These are phyloP conservation scores for Rhadina sibilatrix DNA, from an alignment of 2,113 vertebrate genomes.

Conservation along the genomic window DNA sequence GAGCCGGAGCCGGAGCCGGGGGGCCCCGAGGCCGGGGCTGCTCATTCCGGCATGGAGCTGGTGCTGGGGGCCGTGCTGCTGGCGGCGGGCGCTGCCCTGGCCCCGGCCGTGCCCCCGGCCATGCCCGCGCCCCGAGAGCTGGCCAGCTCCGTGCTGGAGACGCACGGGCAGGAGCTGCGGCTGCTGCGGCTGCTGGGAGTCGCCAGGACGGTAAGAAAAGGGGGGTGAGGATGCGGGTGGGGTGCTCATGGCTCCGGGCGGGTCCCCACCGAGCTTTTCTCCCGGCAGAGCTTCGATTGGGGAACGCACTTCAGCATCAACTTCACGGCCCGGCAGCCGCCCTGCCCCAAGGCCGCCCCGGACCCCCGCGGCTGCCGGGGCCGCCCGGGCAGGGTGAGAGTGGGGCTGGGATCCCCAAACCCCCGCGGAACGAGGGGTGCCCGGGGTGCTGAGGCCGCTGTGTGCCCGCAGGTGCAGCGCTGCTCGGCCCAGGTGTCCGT, in stretches of 20 bases:
- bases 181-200: slow-evolving; percentile 34
- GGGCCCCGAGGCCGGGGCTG: too few species aligned
- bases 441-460: background rate
- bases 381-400: slow-evolving; percentile 5
- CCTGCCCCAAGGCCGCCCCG: background rate
- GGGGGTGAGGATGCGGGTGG: too few species aligned
- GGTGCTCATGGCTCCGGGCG: too few species aligned
- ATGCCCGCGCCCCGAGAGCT: background rate
- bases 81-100: background rate
- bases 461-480: background rate
- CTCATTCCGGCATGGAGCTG: background rate
- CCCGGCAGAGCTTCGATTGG: slow-evolving; percentile 25
- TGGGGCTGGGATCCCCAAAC: background rate
- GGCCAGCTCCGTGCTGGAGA: slow-evolving; percentile 1
- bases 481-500: slow-evolving; percentile 45
- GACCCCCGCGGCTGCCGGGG: background rate
- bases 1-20: background rate
- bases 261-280: background rate
- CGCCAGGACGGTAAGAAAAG: slow-evolving; percentile 9
- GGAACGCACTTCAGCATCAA: slow-evolving; percentile 49
- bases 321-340: slow-evolving; percentile 42
- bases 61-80: background rate
- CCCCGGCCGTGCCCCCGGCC: background rate
- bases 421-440: rapidly evolving
- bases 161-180: slow-evolving; percentile 33